Evolutionary conservation across 2,888 invertebrate genomes (phyloP).

Genomic region (Tribolium freemani): DNA sequence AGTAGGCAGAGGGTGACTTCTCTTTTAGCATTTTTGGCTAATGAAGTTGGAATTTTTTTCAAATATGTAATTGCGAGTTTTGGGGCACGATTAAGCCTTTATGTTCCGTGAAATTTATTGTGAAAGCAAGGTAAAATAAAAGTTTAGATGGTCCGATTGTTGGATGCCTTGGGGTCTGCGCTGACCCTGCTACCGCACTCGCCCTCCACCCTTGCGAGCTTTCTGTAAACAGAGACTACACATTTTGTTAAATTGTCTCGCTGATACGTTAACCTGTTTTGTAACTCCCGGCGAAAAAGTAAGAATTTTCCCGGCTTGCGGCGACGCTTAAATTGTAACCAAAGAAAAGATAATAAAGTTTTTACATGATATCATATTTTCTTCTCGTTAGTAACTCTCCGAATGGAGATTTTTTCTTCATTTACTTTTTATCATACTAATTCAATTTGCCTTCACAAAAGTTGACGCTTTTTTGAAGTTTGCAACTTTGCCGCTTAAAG

Average conservation of each 20-base stretch:
- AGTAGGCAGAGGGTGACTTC: not conserved
- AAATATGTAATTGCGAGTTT: not conserved
- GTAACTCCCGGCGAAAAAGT: not conserved
- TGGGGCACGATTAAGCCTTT: not conserved
- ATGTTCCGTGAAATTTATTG: not conserved
- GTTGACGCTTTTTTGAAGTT: conserved; percentile 12
- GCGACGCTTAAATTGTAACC: not conserved
- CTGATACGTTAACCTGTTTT: not conserved
- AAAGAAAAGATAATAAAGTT: conserved; percentile 2
- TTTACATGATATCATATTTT: not conserved
- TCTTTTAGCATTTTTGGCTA: conserved; percentile 7
- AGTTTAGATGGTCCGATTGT: conserved; percentile 23
- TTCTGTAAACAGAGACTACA: not conserved
- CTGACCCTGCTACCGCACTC: conserved; percentile 1
- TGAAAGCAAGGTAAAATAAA: conserved; percentile 11
- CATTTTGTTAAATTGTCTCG: conserved; percentile 11
- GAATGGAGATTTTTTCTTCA: not conserved
- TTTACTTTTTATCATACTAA: conserved; percentile 1
- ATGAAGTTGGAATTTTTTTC: not conserved
- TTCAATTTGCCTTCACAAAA: conserved; percentile 15
- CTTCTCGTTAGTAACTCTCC: not conserved
- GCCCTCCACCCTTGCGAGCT: not conserved
- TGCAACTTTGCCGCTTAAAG: conserved; percentile 5
- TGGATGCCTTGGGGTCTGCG: conserved; percentile 9
- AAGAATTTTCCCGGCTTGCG: not conserved